These are phyloP conservation scores for Xylota sylvarum DNA, from an alignment of 2,888 invertebrate species.

Conservation along the genomic window DNA sequence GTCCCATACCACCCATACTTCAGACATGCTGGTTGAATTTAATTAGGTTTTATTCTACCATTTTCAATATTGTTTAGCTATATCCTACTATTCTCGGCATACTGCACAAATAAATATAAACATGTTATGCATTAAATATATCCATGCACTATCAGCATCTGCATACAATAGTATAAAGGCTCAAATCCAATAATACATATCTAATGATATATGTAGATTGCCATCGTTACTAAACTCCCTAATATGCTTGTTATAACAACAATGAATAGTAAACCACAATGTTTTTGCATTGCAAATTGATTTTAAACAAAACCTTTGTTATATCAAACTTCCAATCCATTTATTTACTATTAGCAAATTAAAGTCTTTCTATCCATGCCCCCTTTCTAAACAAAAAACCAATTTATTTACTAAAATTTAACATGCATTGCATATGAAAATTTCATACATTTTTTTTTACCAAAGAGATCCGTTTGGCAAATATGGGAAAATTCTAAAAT, in stretches of 20 bases:
- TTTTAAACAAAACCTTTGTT: conserved; percentile 10
- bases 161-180: too few species aligned
- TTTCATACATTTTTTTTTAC: conserved; percentile 26
- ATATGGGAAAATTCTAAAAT: conserved; percentile 36
- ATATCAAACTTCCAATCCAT: conserved; percentile 9
- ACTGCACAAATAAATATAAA: too few species aligned
- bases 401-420: conserved; percentile 66
- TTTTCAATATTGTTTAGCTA: too few species aligned
- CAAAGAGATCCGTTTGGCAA: conserved; percentile 35
- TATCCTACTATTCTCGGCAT: too few species aligned
- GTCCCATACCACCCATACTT: too few species aligned
- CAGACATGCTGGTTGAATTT: too few species aligned
- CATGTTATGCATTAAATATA: too few species aligned
- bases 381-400: conserved; percentile 22
- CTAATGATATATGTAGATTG: too few species aligned
- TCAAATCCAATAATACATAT: too few species aligned
- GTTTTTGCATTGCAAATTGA: background rate
- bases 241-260: background rate
- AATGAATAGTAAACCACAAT: background rate
- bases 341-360: conserved; percentile 41
- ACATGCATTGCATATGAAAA: conserved; percentile 49
- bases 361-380: background rate
- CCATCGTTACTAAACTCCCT: background rate
- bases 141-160: too few species aligned
- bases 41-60: too few species aligned